phyloP scores from a whole-genome alignment of 1,140 invertebrate species.

The Ptiloglossa arizonensis region DNA sequence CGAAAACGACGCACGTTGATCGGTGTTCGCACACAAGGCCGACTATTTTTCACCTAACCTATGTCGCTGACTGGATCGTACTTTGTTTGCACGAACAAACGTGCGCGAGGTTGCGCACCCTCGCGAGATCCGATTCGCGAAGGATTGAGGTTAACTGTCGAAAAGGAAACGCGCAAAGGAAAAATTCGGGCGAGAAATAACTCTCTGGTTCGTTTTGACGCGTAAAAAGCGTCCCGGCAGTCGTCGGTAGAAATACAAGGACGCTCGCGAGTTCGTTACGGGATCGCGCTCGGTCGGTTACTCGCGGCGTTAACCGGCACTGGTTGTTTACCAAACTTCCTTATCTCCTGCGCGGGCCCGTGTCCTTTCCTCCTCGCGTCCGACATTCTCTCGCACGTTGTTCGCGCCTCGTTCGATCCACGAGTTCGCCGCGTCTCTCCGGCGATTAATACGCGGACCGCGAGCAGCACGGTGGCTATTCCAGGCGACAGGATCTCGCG shows the following conservation, averaged over 20 bases:
- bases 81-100: no score
- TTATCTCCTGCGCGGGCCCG: neutral
- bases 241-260: neutral
- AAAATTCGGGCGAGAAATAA: no score
- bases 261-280: neutral
- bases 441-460: slow-evolving; percentile 12
- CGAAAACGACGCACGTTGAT: no score
- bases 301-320: neutral
- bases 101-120: no score
- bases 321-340: slow-evolving; percentile 7
- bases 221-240: neutral
- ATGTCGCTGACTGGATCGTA: no score
- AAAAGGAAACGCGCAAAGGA: neutral
- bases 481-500: slow-evolving; percentile 41
- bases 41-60: no score
- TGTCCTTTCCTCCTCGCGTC: neutral
- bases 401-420: neutral
- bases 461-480: slow-evolving; percentile 32
- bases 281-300: neutral
- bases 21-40: no score
- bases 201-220: no score
- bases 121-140: no score
- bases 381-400: neutral
- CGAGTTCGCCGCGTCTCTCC: neutral
- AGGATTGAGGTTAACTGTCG: no score